phyloP scores from a whole-genome alignment of 2,888 invertebrate genomes.

The Pseudococcus viburni region DNA sequence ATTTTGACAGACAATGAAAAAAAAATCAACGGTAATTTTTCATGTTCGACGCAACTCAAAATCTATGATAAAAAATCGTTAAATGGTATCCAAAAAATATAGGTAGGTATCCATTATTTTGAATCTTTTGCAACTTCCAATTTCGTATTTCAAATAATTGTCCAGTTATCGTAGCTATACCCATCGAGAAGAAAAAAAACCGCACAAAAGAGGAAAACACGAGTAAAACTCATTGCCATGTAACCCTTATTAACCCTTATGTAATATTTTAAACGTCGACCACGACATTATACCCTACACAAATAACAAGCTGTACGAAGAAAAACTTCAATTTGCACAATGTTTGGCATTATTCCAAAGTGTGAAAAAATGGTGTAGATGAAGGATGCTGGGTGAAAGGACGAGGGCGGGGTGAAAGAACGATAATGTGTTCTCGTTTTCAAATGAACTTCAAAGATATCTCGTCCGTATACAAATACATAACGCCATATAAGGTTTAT shows the following conservation, averaged over 20 bases:
- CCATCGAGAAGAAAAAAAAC: background rate
- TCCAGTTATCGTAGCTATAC: too few relatives aligned
- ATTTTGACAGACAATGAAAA: too few relatives aligned
- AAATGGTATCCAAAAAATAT: too few relatives aligned
- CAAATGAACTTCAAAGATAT: background rate
- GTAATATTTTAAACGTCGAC: constrained; percentile 38
- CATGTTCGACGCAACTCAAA: too few relatives aligned
- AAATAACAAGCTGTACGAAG: constrained; percentile 41
- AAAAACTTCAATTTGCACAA: constrained; percentile 44
- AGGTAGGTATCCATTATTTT: too few relatives aligned
- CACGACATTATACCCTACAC: constrained; percentile 8
- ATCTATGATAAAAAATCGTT: too few relatives aligned
- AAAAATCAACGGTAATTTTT: too few relatives aligned
- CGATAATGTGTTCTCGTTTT: constrained; percentile 27
- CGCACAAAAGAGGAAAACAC: background rate
- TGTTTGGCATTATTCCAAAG: constrained; percentile 50
- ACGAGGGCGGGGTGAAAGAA: background rate
- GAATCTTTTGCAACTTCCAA: too few relatives aligned
- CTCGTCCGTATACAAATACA: background rate
- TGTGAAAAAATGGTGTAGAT: background rate
- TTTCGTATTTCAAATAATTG: too few relatives aligned
- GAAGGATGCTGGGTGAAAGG: background rate
- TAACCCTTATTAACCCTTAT: constrained; percentile 29
- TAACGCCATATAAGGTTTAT: constrained; percentile 32
- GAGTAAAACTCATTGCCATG: constrained; percentile 9